Evolutionary conservation across 2,113 vertebrate species (phyloP), one percentile per base, ranked within the genome.

Genomic region (Alouatta palliata): DNA sequence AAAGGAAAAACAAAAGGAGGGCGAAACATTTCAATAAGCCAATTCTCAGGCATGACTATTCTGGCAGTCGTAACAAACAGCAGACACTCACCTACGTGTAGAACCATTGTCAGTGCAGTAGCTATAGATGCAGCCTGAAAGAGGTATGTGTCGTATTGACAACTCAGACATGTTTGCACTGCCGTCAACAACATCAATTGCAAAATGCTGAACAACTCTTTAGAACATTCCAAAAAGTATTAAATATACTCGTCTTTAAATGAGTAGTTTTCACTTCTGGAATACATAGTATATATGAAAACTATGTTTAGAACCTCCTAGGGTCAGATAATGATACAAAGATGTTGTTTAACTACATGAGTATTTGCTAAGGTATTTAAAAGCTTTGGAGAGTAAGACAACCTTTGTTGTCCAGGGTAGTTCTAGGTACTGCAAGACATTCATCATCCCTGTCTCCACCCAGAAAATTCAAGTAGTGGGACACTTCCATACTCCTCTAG

Each of bases 271-370:
- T 81, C 6, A 73, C 12, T 54, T 82, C 54, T 84, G 30, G 54
- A 92, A 61, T 47, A 73, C 1, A 87, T 0, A 37, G 7, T 37
- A 5, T 32, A 64, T n/a, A 45, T 17, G 32, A 35, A 81, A 87
- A 82, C 47, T 40, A 90, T 10, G 16, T 85, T 71, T 91, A 83
- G 47, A 84, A 94, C 20, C 20, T 82, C 52, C 35, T 23, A 68
- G 81, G 13, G 32, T 49, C 40, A 40, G 81, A 11, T 30, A 35
- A 66, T 73, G 58, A 37, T 23, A 68, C 6, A 90, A 23, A 45
- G 43, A 52, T 10, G 5, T 20, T 47, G 43, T 75, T 66, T 37
- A 80, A 56, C 27, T 37, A 58, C 21, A 37, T 17, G 37, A 86
- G 27, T 90, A 83, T 27, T 16, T 27, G 17, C 17, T 10, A 58